Conservation (phyloP, 1,140 invertebrate species). For the Apis cerana region DNA sequence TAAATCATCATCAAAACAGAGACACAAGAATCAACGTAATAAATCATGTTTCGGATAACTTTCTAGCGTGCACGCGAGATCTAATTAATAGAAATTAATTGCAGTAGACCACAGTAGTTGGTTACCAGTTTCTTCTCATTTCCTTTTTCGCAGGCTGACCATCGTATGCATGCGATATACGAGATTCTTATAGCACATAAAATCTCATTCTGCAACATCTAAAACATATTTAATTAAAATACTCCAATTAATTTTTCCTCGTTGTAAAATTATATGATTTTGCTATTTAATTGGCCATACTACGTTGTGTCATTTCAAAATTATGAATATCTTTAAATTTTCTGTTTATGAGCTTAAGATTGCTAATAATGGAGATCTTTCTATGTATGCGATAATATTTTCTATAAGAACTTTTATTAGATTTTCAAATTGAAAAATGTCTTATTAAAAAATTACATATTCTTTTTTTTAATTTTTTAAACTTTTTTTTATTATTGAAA, state of each 20-base stretch:
- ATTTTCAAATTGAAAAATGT: no score
- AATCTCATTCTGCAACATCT: constrained; percentile 19
- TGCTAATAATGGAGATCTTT: no score
- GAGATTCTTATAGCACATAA: background rate
- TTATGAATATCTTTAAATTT: no score
- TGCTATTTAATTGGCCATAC: constrained; percentile 6
- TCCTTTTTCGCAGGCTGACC: background rate
- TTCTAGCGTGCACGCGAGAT: constrained; percentile 13
- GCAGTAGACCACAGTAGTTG: background rate
- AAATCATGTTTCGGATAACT: constrained; percentile 41
- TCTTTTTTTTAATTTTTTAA: no score
- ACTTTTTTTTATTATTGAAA: no score
- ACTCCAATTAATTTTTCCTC: background rate
- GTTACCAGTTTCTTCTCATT: background rate
- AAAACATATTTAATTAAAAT: constrained; percentile 37
- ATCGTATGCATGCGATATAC: background rate
- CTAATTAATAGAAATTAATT: constrained; percentile 60
- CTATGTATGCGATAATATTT: no score
- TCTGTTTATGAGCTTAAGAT: no score
- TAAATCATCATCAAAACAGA: constrained; percentile 56
- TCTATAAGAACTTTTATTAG: no score
- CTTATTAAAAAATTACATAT: no score
- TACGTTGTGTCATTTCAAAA: background rate
- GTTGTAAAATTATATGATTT: background rate
- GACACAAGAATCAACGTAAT: constrained; percentile 34